These are phyloP conservation scores for Dione juno DNA, from an alignment of 2,888 invertebrate species.

Conservation along the genomic window DNA sequence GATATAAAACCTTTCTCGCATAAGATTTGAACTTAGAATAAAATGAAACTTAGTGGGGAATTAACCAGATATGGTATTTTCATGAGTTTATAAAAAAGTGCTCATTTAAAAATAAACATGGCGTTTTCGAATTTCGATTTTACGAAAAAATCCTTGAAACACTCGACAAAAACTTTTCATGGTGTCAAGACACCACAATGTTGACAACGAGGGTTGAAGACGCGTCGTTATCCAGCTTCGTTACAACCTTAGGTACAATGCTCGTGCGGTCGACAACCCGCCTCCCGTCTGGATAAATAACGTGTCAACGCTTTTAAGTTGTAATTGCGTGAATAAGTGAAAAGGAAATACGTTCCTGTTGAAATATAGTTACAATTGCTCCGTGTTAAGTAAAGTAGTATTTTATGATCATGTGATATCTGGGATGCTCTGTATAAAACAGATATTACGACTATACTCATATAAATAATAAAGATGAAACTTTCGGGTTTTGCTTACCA, in stretches of 20 bases:
- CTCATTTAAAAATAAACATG: conserved; percentile 1
- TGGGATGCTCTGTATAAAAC: too few species aligned
- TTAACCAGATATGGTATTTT: too few species aligned
- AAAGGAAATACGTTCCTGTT: neutral
- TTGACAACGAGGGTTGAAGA: conserved; percentile 34
- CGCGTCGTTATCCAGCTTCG: conserved; percentile 37
- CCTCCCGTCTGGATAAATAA: conserved; percentile 25
- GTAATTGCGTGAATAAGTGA: conserved; percentile 23
- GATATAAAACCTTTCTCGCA: too few species aligned
- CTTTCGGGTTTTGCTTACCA: too few species aligned
- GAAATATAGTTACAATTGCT: too few species aligned
- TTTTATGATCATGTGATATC: neutral
- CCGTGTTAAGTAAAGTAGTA: too few species aligned
- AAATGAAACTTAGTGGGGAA: too few species aligned
- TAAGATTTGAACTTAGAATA: too few species aligned
- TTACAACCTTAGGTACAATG: conserved; percentile 26
- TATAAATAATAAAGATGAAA: too few species aligned
- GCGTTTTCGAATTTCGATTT: conserved; percentile 8
- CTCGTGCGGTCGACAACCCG: conserved; percentile 33
- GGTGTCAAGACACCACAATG: conserved; percentile 28
- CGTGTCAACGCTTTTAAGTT: conserved; percentile 26
- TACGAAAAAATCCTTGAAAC: conserved; percentile 16
- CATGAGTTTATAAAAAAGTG: neutral
- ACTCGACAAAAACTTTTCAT: conserved; percentile 22
- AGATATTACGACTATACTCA: too few species aligned